Evolutionary conservation across 2,888 invertebrate species (phyloP), one percentile per base, ranked within the genome.

Genomic region (Dexiosoma caninum): DNA sequence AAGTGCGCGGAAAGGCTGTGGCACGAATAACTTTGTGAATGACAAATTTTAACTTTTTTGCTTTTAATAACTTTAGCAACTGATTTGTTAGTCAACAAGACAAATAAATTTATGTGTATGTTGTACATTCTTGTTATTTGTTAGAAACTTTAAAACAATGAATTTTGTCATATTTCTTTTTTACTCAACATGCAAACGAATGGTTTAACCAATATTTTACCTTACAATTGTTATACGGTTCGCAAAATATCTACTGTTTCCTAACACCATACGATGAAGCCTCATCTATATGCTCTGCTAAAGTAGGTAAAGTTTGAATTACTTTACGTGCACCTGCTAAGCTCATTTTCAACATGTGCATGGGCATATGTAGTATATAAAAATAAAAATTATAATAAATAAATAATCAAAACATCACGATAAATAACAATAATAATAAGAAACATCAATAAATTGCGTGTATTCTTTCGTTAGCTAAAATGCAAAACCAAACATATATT

Each of bases 241-340:
- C 46, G 60, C 16, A 59, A 64, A 67, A 49, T 37, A 46, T 77
- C 16, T 21, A 53, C 72, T 81, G 79, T 67, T 82, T 78, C 19
- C 77, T 81, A 71, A 82, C 71, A 64, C 53, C 78, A 67, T 67
- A 40, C 59, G 83, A 78, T 66, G 78, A 72, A 74, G 75, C 40
- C 69, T 83, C 82, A 78, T 84, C 83, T 66, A 69, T 55, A 75
- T 85, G 84, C 78, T 85, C 88, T 78, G 74, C 85, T 85, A 84
- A 84, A 84, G 85, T 84, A 75, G 84, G 86, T 85, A 82, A 86
- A 57, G 85, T 83, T 84, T 62, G 84, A 83, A 67, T 84, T 83
- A 82, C 84, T 82, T 86, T 85, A 83, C 84, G 84, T 66, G 85
- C 85, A 72, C 75, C 83, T 83, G 86, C 86, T 87, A 78, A 84